Evolutionary conservation across 2,113 vertebrate genomes (phyloP).

Genomic region (Shinisaurus crocodilurus): DNA sequence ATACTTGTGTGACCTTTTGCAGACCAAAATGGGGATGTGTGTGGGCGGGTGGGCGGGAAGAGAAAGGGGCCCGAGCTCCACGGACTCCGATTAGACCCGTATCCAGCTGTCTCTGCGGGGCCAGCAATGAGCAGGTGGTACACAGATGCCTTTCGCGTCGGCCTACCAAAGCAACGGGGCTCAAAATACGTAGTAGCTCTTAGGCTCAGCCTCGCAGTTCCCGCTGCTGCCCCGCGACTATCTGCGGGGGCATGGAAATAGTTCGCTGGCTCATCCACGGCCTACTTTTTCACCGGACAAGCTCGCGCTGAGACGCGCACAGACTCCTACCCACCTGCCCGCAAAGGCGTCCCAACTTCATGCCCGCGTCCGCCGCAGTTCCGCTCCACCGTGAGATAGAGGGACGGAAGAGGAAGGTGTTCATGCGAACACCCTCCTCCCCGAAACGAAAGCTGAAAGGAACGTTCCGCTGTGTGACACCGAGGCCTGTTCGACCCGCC

Average conservation of each 20-base stretch:
- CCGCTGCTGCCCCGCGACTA: no score
- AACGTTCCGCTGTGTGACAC: neutral
- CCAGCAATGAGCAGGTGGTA: neutral
- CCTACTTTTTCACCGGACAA: neutral
- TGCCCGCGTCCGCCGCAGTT: neutral
- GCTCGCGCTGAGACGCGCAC: no score
- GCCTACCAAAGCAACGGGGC: neutral
- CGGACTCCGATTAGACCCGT: neutral
- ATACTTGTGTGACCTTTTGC: neutral
- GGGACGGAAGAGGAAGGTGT: neutral
- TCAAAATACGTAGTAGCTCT: neutral
- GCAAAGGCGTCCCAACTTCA: neutral
- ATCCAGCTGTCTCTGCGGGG: no score
- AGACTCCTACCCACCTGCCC: slow-evolving; percentile 7
- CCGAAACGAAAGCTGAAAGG: neutral
- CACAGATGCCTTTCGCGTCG: no score
- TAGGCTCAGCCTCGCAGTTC: no score
- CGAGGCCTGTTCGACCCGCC: neutral
- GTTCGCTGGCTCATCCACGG: neutral
- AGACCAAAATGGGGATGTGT: neutral
- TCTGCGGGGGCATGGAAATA: neutral
- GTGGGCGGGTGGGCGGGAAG: neutral
- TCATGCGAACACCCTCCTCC: neutral
- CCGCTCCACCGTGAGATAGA: rapidly evolving
- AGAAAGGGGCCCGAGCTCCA: neutral